Conservation (phyloP, 1,140 invertebrate species). For the Octopus sinensis region DNA sequence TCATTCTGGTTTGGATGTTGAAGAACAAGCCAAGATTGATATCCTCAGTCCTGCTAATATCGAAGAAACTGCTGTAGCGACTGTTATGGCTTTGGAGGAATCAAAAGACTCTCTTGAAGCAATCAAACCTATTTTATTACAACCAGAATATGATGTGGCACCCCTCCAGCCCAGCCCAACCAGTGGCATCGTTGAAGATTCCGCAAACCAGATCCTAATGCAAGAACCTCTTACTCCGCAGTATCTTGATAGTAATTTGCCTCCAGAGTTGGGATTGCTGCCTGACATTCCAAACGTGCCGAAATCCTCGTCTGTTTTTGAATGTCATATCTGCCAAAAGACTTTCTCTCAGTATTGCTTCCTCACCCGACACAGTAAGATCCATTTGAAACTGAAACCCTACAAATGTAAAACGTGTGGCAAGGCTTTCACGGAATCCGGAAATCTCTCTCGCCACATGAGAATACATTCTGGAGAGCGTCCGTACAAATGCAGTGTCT, state of each 20-base stretch:
- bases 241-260: slow-evolving; percentile 20
- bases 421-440: slow-evolving; percentile 26
- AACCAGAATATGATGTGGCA: too few species aligned
- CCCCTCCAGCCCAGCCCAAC: slow-evolving; percentile 18
- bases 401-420: slow-evolving; percentile 60
- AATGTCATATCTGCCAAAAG: slow-evolving; percentile 25
- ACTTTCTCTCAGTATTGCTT: slow-evolving; percentile 44
- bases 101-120: too few species aligned
- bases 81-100: too few species aligned
- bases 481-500: slow-evolving; percentile 75
- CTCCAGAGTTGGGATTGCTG: not conserved
- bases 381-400: slow-evolving; percentile 82
- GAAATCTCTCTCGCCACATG: slow-evolving; percentile 28
- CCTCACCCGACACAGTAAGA: slow-evolving; percentile 13
- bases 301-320: not conserved
- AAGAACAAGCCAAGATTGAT: not conserved
- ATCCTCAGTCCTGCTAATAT: not conserved
- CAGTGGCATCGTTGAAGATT: slow-evolving; percentile 66
- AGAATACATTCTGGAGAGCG: slow-evolving; percentile 26
- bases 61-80: not conserved
- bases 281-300: too few species aligned
- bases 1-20: slow-evolving; percentile 25
- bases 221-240: slow-evolving; percentile 6
- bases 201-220: too few species aligned
- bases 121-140: too few species aligned